Base-by-base conservation (phyloP, 2,797 vertebrate genomes). In the Neostethus bicornis region DNA sequence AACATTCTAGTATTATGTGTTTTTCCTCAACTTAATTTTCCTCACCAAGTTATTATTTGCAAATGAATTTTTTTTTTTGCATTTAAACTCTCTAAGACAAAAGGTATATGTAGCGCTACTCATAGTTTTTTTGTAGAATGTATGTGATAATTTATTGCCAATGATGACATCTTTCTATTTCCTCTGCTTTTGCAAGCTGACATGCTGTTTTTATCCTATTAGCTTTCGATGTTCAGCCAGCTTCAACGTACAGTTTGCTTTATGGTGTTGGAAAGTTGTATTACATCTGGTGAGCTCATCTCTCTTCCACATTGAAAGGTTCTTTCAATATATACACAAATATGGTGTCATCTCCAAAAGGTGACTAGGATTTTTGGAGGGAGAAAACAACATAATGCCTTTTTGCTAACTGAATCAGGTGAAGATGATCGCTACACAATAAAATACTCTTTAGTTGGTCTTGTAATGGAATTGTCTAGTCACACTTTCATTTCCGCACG, bases 361-460 rank as follows among this genome's bases (percentile, higher is more conserved):
- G 49, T 60, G 51, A 29, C 57, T 50, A 53, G 60, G 60, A 67
- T 1, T 25, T 61, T 25, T 34, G 35, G 21, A 19, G 45, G 41
- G 23, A 44, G 55, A 71, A 56, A 3, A 14, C 25, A 47, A 39
- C 35, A 41, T 35, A 41, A 49, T 11, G 55, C 25, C 38, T 42
- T 59, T n/a, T 21, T 20, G 46, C 26, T 61, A 56, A 77, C 70
- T 74, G 59, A 54, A 63, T 68, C 42, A 50, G 16, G 3, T 51
- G 50, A 51, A 45, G 34, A 25, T 17, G 65, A 82, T 82, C 68
- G n/a, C 67, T 73, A 73, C 1, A 7, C 61, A 75, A 55, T 78
- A 46, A 75, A 16, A 20, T 49, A 52, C 41, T 61, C 32, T 76
- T 70, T 50, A 67, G 69, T 77, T 79, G 24, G 17, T 38, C 59